Percentiles rank a stretch among this genome's conserved stretches.
phyloP scores from a whole-genome alignment of 2,113 vertebrate species.

The Eptesicus fuscus region DNA sequence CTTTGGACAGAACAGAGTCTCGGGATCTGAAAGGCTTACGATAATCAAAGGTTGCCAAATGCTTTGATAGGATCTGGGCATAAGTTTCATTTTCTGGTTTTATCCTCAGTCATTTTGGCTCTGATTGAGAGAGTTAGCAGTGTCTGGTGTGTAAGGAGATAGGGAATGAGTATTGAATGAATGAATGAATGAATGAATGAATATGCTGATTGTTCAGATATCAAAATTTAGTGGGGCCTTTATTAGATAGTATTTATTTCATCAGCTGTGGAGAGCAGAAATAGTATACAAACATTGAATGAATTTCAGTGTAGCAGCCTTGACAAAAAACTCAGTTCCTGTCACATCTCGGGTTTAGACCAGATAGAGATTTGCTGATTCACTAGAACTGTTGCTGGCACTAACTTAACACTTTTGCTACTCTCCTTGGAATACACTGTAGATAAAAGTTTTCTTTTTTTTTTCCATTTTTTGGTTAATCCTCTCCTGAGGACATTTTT shows the following conservation, averaged over 20 bases:
- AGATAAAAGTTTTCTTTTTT: background rate
- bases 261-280: background rate
- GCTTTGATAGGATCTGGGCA: background rate
- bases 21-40: background rate
- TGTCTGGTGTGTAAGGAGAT: background rate
- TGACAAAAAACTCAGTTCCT: background rate
- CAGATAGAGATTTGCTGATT: background rate
- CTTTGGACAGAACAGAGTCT: background rate
- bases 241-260: conserved; percentile 26
- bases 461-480: background rate
- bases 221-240: background rate
- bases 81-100: background rate
- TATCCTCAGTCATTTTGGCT: background rate
- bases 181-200: background rate
- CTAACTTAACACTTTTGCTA: background rate
- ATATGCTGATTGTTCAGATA: background rate
- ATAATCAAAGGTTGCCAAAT: background rate
- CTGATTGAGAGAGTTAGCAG: background rate
- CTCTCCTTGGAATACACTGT: background rate
- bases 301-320: background rate
- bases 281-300: background rate
- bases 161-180: background rate
- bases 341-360: background rate
- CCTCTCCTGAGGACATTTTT: background rate
- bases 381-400: background rate